Percentiles rank a stretch among this genome's conserved stretches.
These are phyloP conservation scores for Meles meles DNA, from an alignment of 2,113 vertebrate genomes.

Conservation along the genomic window DNA sequence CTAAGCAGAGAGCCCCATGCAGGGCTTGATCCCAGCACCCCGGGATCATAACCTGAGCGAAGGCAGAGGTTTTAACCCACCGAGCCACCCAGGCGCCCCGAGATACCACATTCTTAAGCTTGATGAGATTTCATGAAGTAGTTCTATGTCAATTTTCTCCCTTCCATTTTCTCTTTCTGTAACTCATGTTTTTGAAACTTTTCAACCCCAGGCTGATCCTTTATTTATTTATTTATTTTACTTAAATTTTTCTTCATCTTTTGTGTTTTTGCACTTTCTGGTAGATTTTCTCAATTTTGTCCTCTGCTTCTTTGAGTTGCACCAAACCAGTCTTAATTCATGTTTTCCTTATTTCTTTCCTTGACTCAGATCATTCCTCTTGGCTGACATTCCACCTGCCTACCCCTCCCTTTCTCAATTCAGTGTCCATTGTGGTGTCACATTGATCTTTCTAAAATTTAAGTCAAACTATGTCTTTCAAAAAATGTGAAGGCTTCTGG, in stretches of 20 bases:
- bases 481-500: background rate
- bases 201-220: background rate
- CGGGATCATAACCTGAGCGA: no score
- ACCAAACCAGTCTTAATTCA: background rate
- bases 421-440: background rate
- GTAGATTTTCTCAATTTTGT: background rate
- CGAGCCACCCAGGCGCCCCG: no score
- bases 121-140: background rate
- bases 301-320: background rate
- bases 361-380: background rate
- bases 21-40: no score
- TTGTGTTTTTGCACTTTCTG: background rate
- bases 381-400: background rate
- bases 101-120: background rate
- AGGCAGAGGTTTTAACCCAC: no score
- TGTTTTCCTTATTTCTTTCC: background rate
- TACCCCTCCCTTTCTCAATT: background rate
- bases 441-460: background rate
- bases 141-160: background rate
- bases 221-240: background rate
- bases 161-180: background rate
- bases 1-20: no score
- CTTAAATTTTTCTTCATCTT: background rate
- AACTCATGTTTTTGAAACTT: background rate
- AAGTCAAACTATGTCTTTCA: background rate